Base-by-base conservation (phyloP, 1,140 invertebrate species). In the Melitaea cinxia region DNA sequence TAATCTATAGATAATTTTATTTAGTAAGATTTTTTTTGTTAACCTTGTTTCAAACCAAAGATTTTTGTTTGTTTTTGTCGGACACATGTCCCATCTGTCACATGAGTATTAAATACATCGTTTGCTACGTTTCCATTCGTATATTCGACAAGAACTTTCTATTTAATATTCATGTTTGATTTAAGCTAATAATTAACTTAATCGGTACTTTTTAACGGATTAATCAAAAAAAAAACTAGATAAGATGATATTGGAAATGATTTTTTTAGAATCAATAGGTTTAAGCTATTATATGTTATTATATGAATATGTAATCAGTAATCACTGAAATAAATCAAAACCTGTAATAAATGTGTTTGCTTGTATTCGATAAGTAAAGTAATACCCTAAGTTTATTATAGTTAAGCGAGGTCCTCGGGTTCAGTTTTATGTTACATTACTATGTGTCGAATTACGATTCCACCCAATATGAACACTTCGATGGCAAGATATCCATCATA, bases 171-270 rank as follows among this genome's bases (percentile, higher is more conserved):
- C 42, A 54, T 67, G 58, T 70, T 66, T 74, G 65, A 72, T 80
- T 79, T 80, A 73, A 84, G 65, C 57, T 80, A 82, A 77, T 76
- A 75, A 72, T 64, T 78, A 77, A 80, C 64, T 83, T 78, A 79
- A 82, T 80, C 74, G 72, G 79, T 88, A 88, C 82, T 85, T 83
- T 83, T 86, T 81, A 87, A 83, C 75, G 84, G 80, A 87, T 82
- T 82, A 82, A 82, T 85, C 80, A 80, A 78, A 83, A 82, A 75
- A 89, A 84, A 83, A 88, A 86, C 73, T 87, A 88, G 84, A 54
- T 88, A 88, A 88, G 84, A 80, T 86, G 85, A 85, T 88, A 88
- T 90, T 90, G 88, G 84, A 90, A 90, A 90, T 88, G 88, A 90
- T 90, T 90, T 90, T 89, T 90, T 86, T 90, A 90, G 88, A 86